A percentile compares a stretch with the other conserved stretches of the same genome.
phyloP scores from a whole-genome alignment of 2,113 vertebrate genomes.

The Prietella phreatophila region DNA sequence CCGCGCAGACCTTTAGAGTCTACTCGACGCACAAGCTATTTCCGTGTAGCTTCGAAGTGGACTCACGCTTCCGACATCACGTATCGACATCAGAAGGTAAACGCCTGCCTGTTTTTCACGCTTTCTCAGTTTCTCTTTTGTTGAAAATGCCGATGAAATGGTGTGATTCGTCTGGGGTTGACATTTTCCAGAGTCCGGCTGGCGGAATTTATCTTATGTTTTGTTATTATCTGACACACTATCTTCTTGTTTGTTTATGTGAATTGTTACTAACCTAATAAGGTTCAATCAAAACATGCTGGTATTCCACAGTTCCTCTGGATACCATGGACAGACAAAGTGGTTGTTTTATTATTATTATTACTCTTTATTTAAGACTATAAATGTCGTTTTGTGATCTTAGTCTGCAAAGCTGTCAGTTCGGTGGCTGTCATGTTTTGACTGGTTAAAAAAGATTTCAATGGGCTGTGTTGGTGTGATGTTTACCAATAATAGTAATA shows the following conservation, averaged over 20 bases:
- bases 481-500: not conserved
- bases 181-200: not conserved
- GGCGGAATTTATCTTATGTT: too few relatives aligned
- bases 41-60: constrained; percentile 8
- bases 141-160: not conserved
- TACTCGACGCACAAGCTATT: constrained; percentile 5
- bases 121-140: not conserved
- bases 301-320: not conserved
- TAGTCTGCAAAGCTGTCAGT: not conserved
- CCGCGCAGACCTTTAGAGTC: not conserved
- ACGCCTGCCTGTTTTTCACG: not conserved
- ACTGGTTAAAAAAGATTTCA: not conserved
- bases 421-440: not conserved
- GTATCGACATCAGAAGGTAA: constrained; percentile 34
- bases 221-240: not conserved
- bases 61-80: constrained; percentile 17
- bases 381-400: not conserved
- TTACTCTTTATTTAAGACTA: not conserved
- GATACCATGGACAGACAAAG: not conserved
- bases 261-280: not conserved
- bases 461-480: not conserved
- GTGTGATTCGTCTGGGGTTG: constrained; percentile 4
- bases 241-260: not conserved
- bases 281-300: not conserved
- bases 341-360: not conserved